Percentiles rank a stretch among this genome's conserved stretches.
These are phyloP conservation scores for Drosophila tsacasi DNA, from an alignment of 1,140 invertebrate species.

Conservation along the genomic window DNA sequence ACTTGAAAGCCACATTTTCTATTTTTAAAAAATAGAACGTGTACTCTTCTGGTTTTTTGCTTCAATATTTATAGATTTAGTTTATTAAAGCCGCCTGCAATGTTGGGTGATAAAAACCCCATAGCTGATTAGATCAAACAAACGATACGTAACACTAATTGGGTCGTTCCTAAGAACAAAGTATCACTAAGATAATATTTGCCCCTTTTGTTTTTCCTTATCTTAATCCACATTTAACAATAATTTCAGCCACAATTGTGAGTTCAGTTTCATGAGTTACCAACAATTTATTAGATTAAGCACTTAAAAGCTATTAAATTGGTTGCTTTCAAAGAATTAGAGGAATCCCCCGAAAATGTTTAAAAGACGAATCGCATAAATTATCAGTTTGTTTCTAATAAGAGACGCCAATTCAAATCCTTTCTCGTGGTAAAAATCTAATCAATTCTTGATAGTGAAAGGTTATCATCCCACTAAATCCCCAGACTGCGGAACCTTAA, in stretches of 20 bases:
- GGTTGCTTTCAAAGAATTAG: background rate
- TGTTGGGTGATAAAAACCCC: slow-evolving; percentile 32
- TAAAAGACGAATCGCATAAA: no score
- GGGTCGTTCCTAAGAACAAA: slow-evolving; percentile 23
- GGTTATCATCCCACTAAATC: background rate
- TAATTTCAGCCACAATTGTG: background rate
- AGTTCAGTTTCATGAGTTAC: background rate
- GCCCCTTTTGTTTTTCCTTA: background rate
- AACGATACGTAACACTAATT: slow-evolving; percentile 7
- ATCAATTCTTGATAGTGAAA: background rate
- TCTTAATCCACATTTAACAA: slow-evolving; percentile 2
- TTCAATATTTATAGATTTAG: slow-evolving; percentile 25
- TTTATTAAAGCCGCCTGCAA: slow-evolving; percentile 16
- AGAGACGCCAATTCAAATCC: background rate
- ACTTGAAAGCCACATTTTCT: background rate
- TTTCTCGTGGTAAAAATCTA: background rate
- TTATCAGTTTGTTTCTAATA: background rate
- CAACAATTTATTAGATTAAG: background rate
- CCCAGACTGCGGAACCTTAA: background rate
- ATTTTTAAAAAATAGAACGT: slow-evolving; percentile 11
- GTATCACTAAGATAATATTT: slow-evolving; percentile 17
- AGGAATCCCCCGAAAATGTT: background rate
- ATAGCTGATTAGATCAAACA: slow-evolving; percentile 19
- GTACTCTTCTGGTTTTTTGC: slow-evolving; percentile 24
- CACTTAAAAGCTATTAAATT: background rate